Percentiles rank a stretch among this genome's conserved stretches.
Conservation (phyloP, 2,113 vertebrate genomes). For the Eleginops maclovinus region DNA sequence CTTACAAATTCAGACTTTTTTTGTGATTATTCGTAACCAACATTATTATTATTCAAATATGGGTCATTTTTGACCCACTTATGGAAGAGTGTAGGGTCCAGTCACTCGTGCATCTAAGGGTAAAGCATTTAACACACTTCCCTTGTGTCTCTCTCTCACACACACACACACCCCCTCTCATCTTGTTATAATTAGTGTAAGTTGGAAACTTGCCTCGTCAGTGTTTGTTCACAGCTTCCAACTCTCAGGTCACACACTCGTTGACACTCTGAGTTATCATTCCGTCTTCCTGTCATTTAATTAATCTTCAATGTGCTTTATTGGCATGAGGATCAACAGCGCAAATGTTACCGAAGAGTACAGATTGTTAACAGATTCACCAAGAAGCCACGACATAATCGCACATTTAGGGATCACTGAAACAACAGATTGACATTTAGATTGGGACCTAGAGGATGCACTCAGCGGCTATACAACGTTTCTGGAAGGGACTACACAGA, state of each 20-base stretch:
- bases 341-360: constrained; percentile 6
- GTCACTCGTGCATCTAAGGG: too few species aligned
- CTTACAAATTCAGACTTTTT: too few species aligned
- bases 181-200: constrained; percentile 65
- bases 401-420: neutral
- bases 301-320: constrained; percentile 29
- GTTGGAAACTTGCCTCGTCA: constrained; percentile 58
- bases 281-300: constrained; percentile 9
- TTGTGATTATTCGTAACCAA: too few species aligned
- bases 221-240: constrained; percentile 55
- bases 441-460: neutral
- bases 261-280: constrained; percentile 43
- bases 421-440: neutral
- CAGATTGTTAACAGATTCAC: constrained; percentile 47
- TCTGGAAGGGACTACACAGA: neutral
- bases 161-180: constrained; percentile 33
- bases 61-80: too few species aligned
- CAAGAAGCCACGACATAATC: neutral
- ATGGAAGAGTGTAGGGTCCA: too few species aligned
- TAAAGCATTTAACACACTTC: too few species aligned
- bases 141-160: too few species aligned
- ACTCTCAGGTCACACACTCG: constrained; percentile 44
- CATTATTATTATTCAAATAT: too few species aligned
- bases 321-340: constrained; percentile 4
- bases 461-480: neutral